Conservation (phyloP, 2,888 invertebrate species). For the Dryadula phaetusa region DNA sequence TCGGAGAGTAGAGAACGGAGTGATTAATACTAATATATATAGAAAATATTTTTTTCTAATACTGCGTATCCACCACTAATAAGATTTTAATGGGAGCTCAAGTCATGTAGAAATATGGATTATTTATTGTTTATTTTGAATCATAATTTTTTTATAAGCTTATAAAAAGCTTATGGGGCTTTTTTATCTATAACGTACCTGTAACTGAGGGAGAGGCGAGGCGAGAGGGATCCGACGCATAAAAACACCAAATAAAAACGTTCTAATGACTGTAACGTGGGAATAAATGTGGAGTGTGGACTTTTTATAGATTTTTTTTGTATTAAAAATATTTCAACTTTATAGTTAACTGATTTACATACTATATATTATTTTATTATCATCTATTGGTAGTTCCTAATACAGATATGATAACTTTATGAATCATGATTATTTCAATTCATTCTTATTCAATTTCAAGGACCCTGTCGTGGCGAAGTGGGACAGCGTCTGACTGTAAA, state of each 20-base stretch:
- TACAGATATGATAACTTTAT: no score
- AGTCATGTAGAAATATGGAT: background rate
- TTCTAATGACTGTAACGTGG: constrained; percentile 68
- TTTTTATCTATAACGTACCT: constrained; percentile 71
- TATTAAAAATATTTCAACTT: background rate
- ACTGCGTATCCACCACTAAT: background rate
- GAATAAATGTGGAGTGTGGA: constrained; percentile 52
- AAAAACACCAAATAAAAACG: constrained; percentile 54
- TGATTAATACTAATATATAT: no score
- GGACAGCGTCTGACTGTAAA: no score
- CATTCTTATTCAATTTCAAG: no score
- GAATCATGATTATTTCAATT: no score
- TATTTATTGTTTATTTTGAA: background rate
- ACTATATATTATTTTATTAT: no score
- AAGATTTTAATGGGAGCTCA: background rate
- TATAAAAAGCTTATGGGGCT: constrained; percentile 15
- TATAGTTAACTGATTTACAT: background rate
- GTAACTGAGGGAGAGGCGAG: constrained; percentile 61
- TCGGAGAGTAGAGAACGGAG: no score
- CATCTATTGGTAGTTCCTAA: no score
- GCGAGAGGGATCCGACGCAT: constrained; percentile 56
- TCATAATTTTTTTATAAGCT: constrained; percentile 7
- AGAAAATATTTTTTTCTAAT: no score
- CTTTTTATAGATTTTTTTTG: background rate
- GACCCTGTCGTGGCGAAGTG: no score